Conservation (phyloP, 2,797 vertebrate species). For the Iguana delicatissima region DNA sequence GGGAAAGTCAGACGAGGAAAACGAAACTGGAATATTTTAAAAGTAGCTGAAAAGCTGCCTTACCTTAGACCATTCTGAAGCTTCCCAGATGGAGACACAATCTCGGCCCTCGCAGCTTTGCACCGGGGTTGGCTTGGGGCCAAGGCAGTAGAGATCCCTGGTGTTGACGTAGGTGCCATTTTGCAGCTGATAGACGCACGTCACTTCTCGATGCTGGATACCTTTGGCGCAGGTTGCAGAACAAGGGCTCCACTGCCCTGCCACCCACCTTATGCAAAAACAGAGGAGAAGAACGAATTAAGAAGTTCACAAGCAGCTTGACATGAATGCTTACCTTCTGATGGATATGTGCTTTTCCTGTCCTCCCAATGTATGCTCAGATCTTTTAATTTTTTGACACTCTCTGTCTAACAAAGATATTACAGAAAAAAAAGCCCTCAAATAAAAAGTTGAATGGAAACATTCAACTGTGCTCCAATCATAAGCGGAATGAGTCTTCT, state of each 20-base stretch:
- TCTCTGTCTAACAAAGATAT: neutral
- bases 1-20: too few species aligned
- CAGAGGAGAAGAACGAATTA: neutral
- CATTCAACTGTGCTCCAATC: too few species aligned
- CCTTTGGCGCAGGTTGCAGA: slow-evolving; percentile 92
- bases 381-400: neutral
- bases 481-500: too few species aligned
- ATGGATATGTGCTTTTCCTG: neutral
- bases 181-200: slow-evolving; percentile 91
- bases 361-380: neutral
- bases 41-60: slow-evolving; percentile 21
- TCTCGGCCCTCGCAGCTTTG: slow-evolving; percentile 92
- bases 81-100: slow-evolving; percentile 93
- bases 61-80: slow-evolving; percentile 96
- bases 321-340: neutral
- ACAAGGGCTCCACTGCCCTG: slow-evolving; percentile 90
- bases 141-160: slow-evolving; percentile 88
- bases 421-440: neutral
- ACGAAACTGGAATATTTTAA: too few species aligned
- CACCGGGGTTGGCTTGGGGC: slow-evolving; percentile 82
- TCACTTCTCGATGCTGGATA: slow-evolving; percentile 89
- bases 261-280: slow-evolving; percentile 88
- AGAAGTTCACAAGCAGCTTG: neutral
- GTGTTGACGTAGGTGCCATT: slow-evolving; percentile 90
- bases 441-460: too few species aligned